Evolutionary conservation across 2,113 vertebrate genomes (phyloP).

Genomic region (Noturus placidus): DNA sequence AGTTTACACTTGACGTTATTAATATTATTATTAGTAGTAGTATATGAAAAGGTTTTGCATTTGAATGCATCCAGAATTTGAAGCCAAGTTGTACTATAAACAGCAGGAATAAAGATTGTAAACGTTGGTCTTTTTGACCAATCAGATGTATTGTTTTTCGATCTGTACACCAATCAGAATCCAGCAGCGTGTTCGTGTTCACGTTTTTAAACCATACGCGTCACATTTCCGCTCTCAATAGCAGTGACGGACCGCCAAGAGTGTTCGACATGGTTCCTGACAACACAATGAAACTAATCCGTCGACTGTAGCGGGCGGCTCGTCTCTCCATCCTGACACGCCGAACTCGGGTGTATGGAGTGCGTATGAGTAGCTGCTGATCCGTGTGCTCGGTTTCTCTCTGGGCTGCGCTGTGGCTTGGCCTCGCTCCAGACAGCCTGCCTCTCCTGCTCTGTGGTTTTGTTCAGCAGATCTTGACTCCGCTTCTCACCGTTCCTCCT

Average conservation of each 20-base stretch:
- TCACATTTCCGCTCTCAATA: background rate
- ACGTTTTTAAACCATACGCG: background rate
- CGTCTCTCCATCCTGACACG: constrained; percentile 1
- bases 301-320: background rate
- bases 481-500: constrained; percentile 73
- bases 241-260: background rate
- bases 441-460: constrained; percentile 80
- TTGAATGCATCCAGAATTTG: background rate
- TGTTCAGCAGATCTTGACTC: constrained; percentile 80
- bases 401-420: constrained; percentile 88
- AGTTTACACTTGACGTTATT: background rate
- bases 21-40: background rate
- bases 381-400: constrained; percentile 10
- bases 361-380: background rate
- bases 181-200: background rate
- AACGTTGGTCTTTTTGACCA: background rate
- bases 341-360: background rate
- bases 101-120: background rate
- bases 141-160: background rate
- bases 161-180: background rate
- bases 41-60: background rate
- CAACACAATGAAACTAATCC: background rate
- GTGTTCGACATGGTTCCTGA: too few relatives aligned
- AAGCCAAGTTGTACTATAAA: background rate
- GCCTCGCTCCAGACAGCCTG: constrained; percentile 78